Conservation (phyloP, 2,113 vertebrate species). For the Elachura formosa region DNA sequence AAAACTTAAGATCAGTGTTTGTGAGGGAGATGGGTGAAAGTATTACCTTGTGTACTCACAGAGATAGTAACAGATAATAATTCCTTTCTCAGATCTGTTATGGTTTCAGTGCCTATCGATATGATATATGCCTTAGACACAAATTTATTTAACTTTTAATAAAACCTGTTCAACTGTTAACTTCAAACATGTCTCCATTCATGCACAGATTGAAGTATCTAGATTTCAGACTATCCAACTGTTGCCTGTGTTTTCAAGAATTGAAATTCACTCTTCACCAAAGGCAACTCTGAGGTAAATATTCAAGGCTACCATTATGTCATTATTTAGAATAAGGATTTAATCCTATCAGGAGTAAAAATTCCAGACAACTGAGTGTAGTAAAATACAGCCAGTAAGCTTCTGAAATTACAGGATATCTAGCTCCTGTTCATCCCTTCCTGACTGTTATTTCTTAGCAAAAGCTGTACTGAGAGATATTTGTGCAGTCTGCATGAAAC, state of each 20-base stretch:
- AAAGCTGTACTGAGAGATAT: slow-evolving; percentile 27
- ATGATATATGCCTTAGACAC: neutral
- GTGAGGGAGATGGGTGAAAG: neutral
- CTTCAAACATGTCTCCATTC: neutral
- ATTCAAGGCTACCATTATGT: neutral
- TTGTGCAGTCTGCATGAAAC: slow-evolving; percentile 41
- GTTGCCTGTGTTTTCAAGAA: neutral
- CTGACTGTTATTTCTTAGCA: slow-evolving; percentile 9
- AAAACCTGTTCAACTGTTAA: neutral
- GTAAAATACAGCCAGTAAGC: neutral
- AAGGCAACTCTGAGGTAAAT: neutral
- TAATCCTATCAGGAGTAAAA: slow-evolving; percentile 1
- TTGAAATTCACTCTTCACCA: neutral
- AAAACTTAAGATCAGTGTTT: neutral
- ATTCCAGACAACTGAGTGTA: neutral
- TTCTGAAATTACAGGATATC: slow-evolving; percentile 9
- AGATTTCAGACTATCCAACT: neutral
- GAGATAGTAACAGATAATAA: neutral
- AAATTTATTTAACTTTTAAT: neutral
- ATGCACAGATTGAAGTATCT: neutral
- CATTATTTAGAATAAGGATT: neutral
- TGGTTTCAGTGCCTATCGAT: neutral
- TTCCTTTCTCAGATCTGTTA: neutral
- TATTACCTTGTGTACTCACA: neutral
- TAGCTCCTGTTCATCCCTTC: neutral